phyloP scores from a whole-genome alignment of 2,888 invertebrate genomes.

The Drosophila greeni region DNA sequence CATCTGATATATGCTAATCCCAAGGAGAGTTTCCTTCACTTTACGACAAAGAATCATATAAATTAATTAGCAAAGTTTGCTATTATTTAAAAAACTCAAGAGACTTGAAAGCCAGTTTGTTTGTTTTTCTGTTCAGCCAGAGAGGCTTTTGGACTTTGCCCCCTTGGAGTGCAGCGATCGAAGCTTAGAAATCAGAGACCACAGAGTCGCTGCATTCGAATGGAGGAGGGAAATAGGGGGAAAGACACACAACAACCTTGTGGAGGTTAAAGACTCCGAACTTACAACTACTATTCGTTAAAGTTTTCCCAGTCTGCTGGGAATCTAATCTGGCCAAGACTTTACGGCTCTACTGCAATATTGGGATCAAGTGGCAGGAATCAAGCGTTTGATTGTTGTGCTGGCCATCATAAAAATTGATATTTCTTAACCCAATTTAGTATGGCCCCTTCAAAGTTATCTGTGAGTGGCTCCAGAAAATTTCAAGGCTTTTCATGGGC shows the following conservation, averaged over 20 bases:
- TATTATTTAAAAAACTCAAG: not conserved
- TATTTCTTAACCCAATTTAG: slow-evolving; percentile 23
- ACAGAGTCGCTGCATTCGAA: slow-evolving; percentile 29
- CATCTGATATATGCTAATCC: slow-evolving; percentile 27
- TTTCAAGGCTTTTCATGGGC: not conserved
- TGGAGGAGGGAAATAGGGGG: not conserved
- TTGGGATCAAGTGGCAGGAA: slow-evolving; percentile 26
- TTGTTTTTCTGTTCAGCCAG: not conserved
- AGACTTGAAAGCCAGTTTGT: not conserved
- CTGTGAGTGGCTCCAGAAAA: slow-evolving; percentile 2
- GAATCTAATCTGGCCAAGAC: slow-evolving; percentile 32
- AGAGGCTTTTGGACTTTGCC: slow-evolving; percentile 35
- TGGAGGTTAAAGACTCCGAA: slow-evolving; percentile 51
- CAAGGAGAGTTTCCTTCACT: slow-evolving; percentile 20
- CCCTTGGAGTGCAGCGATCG: slow-evolving; percentile 8
- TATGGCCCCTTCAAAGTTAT: slow-evolving; percentile 14
- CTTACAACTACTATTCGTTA: slow-evolving; percentile 8
- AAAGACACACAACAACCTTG: slow-evolving; percentile 45
- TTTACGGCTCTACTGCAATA: slow-evolving; percentile 26
- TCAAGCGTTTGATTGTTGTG: slow-evolving; percentile 6
- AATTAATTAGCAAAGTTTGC: not conserved
- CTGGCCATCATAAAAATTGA: not conserved
- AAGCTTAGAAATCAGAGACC: slow-evolving; percentile 39
- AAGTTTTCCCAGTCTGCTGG: slow-evolving; percentile 9
- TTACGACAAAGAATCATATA: not conserved